A percentile compares a stretch with the other conserved stretches of the same genome.
Evolutionary conservation across 2,113 vertebrate genomes (phyloP).

Genomic region (Alouatta palliata): DNA sequence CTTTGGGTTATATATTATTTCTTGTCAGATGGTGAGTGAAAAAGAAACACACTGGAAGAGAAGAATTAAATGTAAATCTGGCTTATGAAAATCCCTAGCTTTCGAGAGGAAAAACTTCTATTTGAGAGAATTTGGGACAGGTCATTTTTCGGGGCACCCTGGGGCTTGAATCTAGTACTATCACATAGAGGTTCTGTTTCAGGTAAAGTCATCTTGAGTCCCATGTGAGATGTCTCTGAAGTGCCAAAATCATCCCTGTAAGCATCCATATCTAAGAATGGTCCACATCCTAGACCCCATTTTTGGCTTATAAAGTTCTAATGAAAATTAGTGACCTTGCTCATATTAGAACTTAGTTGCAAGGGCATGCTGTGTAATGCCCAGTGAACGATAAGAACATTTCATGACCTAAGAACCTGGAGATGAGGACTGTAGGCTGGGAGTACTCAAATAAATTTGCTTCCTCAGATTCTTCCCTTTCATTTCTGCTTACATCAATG

Average conservation of each 20-base stretch:
- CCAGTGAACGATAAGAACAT: neutral
- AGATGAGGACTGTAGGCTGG: neutral
- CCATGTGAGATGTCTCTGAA: neutral
- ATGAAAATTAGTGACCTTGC: neutral
- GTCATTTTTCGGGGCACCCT: neutral
- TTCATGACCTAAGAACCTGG: neutral
- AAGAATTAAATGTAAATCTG: slow-evolving; percentile 53
- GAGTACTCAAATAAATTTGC: neutral
- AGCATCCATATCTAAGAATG: neutral
- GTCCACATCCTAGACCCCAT: neutral
- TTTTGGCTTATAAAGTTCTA: neutral
- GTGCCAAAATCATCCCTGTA: neutral
- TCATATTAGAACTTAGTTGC: neutral
- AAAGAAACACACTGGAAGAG: slow-evolving; percentile 57
- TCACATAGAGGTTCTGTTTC: neutral
- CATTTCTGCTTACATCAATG: neutral
- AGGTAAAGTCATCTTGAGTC: neutral
- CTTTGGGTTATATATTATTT: slow-evolving; percentile 70
- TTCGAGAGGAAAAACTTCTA: neutral
- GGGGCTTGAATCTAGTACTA: neutral
- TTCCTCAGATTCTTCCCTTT: neutral
- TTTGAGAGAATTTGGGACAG: neutral
- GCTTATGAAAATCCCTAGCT: slow-evolving; percentile 48
- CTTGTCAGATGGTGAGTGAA: slow-evolving; percentile 72
- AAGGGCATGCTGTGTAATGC: neutral